Base-by-base conservation (phyloP, 2,113 vertebrate species). In the Sapayoa aenigma region DNA sequence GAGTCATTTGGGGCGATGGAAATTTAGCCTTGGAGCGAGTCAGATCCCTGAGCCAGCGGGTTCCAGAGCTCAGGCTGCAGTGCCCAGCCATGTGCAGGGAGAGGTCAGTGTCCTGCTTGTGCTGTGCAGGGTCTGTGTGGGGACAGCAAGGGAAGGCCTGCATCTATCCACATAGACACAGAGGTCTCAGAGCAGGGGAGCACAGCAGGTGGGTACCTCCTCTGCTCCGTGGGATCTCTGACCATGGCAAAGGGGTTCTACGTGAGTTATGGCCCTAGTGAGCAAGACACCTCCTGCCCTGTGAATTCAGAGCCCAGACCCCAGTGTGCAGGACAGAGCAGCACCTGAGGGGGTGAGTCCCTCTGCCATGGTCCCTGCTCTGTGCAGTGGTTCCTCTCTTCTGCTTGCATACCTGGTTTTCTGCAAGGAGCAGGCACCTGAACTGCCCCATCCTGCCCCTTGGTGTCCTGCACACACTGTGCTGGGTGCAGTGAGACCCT, bases 21-120 rank as follows among this genome's bases (percentile, higher is more conserved):
- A 96, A 92, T 52, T 87, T 46, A 90, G 88, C 75, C 50, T 33
- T 66, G 15, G n/a, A 55, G 31, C 84, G 94, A 93, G 92, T 94
- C 95, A 97, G 90, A 69, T 0, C 1, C 2, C 0, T 96, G 92
- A 96, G 49, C 94, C 90, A 93, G 81, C 5, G 2, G 69, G 81
- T 91, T 90, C 81, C 87, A 65, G 47, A 87, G 74, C 39, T 33
- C 69, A 25, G 79, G 39, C 41, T 3, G 4, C 2, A 33, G 41
- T 7, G 0, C 72, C 78, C 71, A 87, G 59, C 69, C 39, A 31
- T 10, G n/a, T 14, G 67, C 53, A 60, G 82, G 77, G 69, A 94
- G 75, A 87, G 66, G 58, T 73, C 74, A 79, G 66, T 0, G 0
- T 44, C 69, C 73, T 3, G 6, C 65, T 68, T 1, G 0, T 20